Base-by-base conservation (phyloP, 92 coral and sea anemone genomes). In the Actinernus sp. region DNA sequence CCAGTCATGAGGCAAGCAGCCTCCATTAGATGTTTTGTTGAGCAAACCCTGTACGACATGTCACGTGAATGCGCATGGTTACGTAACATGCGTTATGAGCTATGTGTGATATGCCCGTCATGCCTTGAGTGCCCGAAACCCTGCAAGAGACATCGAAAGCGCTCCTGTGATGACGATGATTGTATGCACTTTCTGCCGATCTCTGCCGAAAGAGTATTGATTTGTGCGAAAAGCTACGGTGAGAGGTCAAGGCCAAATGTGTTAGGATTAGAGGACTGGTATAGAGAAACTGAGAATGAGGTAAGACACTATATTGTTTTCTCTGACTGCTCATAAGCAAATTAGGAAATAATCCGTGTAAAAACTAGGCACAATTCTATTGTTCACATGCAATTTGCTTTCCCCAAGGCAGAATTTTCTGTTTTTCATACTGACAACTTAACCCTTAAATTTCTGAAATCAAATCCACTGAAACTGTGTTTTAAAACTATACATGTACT, bases 51-150 rank as follows among this genome's bases (percentile, higher is more conserved):
- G 33, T 33, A 40, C 20, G 77, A 47, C 29, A 40, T 84, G 30
- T 71, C 91, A 71, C 63, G 56, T 56, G 91, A 84, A 47, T 84
- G 76, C 64, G 61, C 62, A 10, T 84, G 86, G 49, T 55, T 79
- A 31, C 86, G 86, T 20, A 52, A 58, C 65, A 61, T 84, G 82
- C 61, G 61, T 33, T 79, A 71, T 61, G 64, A 84, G 62, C 45
- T 84, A 0, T 68, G 71, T 49, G 91, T 84, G 49, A 39, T 65
- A 16, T 84, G 91, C 47, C 81, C 91, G 2, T 78, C 86, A 12
- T 84, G 91, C 68, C 17, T 48, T 13, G 44, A 4, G 44, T 26
- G 56, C 12, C 21, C 29, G 26, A 48, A 63, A 23, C 69, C 27
- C 12, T 71, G 71, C 27, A 11, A 43, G 11, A 73, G 53, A 17